Evolutionary conservation across 2,888 invertebrate species (phyloP).

Genomic region (Bugulina stolonifera): DNA sequence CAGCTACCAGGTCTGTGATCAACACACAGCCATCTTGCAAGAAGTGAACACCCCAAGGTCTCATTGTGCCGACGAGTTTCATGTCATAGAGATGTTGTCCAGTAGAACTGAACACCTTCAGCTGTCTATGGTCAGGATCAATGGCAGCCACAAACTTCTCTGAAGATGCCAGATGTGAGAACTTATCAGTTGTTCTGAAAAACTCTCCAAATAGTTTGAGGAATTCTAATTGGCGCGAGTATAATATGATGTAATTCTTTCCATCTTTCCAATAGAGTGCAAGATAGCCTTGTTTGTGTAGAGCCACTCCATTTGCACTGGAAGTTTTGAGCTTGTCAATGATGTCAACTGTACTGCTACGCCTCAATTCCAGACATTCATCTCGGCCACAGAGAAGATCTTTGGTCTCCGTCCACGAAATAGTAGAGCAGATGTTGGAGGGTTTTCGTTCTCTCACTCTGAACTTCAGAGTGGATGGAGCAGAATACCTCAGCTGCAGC

Average conservation of each 20-base stretch:
- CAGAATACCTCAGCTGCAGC: not conserved
- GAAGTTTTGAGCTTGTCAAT: not conserved
- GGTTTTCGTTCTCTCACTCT: slow-evolving; percentile 9
- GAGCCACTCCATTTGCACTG: slow-evolving; percentile 2
- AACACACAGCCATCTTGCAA: slow-evolving; percentile 5
- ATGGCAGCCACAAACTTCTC: slow-evolving; percentile 7
- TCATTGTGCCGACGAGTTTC: not conserved
- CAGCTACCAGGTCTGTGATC: not conserved
- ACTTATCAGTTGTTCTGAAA: slow-evolving; percentile 12
- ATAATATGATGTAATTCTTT: slow-evolving; percentile 20
- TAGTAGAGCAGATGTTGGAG: slow-evolving; percentile 1
- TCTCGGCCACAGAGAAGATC: not conserved
- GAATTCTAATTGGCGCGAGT: not conserved
- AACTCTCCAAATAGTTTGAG: slow-evolving; percentile 19
- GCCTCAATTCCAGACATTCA: not conserved
- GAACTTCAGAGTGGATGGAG: slow-evolving; percentile 2
- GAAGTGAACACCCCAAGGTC: slow-evolving; percentile 22
- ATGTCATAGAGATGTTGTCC: slow-evolving; percentile 17
- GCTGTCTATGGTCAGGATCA: not conserved
- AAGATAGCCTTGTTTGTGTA: slow-evolving; percentile 5
- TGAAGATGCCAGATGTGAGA: not conserved
- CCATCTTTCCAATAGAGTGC: slow-evolving; percentile 7
- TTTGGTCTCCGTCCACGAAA: not conserved
- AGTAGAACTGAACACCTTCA: slow-evolving; percentile 4
- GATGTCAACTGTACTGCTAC: not conserved